These are phyloP conservation scores for Hypotaenidia philippensis DNA, from an alignment of 2,797 vertebrate species.

Conservation along the genomic window DNA sequence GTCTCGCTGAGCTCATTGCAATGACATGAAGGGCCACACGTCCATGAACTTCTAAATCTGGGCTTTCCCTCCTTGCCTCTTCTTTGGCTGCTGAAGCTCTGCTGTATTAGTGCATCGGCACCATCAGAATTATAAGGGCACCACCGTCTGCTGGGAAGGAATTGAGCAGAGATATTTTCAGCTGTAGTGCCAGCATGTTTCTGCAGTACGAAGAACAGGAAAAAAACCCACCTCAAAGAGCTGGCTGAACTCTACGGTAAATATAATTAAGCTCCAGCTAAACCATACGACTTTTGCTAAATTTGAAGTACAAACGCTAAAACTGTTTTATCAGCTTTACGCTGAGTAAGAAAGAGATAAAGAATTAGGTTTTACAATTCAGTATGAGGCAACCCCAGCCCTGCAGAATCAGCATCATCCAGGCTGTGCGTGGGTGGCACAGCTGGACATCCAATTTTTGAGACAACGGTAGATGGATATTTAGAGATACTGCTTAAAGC, in stretches of 20 bases:
- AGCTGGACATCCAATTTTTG: neutral
- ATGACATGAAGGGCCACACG: neutral
- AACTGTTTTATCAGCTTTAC: neutral
- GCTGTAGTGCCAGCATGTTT: neutral
- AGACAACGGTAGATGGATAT: neutral
- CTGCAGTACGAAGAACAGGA: neutral
- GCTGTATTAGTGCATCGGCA: neutral
- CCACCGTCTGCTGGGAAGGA: neutral
- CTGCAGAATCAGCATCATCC: neutral
- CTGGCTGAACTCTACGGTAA: neutral
- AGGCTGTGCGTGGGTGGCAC: neutral
- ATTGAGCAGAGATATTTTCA: neutral
- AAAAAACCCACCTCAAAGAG: neutral
- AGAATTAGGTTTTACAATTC: constrained; percentile 1
- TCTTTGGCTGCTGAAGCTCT: neutral
- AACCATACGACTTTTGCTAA: neutral
- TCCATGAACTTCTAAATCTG: constrained; percentile 14
- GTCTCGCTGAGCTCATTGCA: neutral
- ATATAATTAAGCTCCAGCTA: constrained; percentile 15
- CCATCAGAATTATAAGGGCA: neutral
- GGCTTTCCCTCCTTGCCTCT: neutral
- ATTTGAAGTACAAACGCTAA: constrained; percentile 2
- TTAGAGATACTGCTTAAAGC: constrained; percentile 4
- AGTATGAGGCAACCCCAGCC: neutral
- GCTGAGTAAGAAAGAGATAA: constrained; percentile 35